Evolutionary conservation across 1,140 invertebrate genomes (phyloP).

Genomic region (Drosophila kohkoa): DNA sequence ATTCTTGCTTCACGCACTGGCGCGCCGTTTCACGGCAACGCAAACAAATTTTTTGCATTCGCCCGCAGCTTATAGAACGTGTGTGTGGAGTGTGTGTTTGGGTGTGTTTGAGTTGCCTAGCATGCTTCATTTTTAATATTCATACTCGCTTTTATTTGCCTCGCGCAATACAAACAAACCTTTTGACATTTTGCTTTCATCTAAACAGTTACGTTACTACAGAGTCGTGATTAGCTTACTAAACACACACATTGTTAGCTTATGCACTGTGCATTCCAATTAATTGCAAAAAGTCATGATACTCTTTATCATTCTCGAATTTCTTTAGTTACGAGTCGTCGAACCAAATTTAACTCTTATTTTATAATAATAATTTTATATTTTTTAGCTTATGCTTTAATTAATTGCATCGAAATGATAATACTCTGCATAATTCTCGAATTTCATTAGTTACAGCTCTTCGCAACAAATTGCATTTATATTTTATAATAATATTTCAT

Average conservation of each 20-base stretch:
- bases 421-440: no score
- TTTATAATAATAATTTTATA: no score
- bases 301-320: no score
- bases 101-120: conserved; percentile 25
- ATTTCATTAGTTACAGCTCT: no score
- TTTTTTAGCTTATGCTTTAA: no score
- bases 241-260: conserved; percentile 6
- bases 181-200: conserved; percentile 31
- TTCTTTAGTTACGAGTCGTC: no score
- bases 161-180: conserved; percentile 34
- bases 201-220: not conserved
- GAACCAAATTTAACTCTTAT: no score
- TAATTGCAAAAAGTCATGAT: not conserved
- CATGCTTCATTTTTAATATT: conserved; percentile 61
- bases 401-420: no score
- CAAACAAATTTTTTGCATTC: conserved; percentile 40
- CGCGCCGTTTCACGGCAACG: conserved; percentile 46
- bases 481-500: no score
- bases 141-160: conserved; percentile 57
- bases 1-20: conserved; percentile 60
- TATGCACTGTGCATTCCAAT: not conserved
- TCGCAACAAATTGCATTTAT: no score
- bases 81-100: conserved; percentile 21
- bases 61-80: conserved; percentile 20
- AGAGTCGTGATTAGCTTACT: conserved; percentile 18